Percentiles rank a stretch among this genome's conserved stretches.
Conservation (phyloP, 2,888 invertebrate species). For the Phalangium opilio region DNA sequence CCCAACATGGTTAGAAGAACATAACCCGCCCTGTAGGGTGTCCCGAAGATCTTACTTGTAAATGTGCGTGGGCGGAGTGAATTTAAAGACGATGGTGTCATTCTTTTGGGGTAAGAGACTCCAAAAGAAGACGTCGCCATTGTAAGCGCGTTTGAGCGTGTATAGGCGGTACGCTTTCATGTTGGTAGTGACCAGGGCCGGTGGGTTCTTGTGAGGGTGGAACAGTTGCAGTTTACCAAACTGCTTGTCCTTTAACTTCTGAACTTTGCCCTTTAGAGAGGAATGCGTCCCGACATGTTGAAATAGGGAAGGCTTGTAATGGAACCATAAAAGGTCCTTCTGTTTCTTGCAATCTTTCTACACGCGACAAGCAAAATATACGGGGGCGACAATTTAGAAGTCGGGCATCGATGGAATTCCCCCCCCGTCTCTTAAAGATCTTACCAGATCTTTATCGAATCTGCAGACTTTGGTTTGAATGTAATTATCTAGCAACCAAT, state of each 20-base stretch:
- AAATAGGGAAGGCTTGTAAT: conserved; percentile 77
- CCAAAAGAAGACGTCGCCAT: conserved; percentile 81
- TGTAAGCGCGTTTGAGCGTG: conserved; percentile 62
- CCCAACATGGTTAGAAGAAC: too few species aligned
- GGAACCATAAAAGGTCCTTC: conserved; percentile 61
- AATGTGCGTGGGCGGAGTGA: conserved; percentile 50
- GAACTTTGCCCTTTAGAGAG: conserved; percentile 87
- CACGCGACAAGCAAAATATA: too few species aligned
- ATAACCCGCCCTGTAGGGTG: not conserved
- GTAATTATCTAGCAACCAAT: conserved; percentile 85
- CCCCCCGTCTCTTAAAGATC: too few species aligned
- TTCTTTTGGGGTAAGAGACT: conserved; percentile 67
- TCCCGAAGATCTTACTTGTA: conserved; percentile 46
- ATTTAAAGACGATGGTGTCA: conserved; percentile 63
- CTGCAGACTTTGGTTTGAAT: conserved; percentile 73
- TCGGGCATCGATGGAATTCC: too few species aligned
- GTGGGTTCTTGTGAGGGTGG: conserved; percentile 45
- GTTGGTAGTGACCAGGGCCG: conserved; percentile 49
- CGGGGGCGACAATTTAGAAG: too few species aligned
- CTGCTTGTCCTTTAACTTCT: conserved; percentile 74
- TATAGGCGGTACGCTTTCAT: conserved; percentile 66
- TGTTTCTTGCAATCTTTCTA: conserved; percentile 62
- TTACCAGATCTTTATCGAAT: conserved; percentile 37
- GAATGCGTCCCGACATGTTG: conserved; percentile 92
- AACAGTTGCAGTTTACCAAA: conserved; percentile 67